Percentiles rank a stretch among this genome's conserved stretches.
Evolutionary conservation across 2,888 invertebrate species (phyloP).

Genomic region (Macrophya alboannulata): DNA sequence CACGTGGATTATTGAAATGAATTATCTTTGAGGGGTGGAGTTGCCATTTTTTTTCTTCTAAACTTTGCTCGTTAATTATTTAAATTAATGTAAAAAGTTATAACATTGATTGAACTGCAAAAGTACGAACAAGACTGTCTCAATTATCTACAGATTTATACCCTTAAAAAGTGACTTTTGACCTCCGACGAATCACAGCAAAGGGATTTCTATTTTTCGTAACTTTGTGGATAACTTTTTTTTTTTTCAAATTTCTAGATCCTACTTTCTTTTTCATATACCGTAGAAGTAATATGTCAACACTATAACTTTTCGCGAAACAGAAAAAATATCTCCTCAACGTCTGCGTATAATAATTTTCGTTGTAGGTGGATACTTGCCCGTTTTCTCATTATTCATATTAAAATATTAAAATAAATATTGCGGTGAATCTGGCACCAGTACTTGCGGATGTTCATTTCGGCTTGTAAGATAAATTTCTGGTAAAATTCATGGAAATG

Average conservation of each 20-base stretch:
- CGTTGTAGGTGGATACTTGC: not conserved
- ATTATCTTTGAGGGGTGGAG: not conserved
- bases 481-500: not conserved
- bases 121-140: not conserved
- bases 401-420: not conserved
- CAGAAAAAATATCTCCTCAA: not conserved
- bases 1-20: constrained; percentile 24
- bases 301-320: not conserved
- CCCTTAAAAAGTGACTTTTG: not conserved
- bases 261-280: not conserved
- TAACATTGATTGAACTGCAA: not conserved
- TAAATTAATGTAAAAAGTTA: too few relatives aligned
- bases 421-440: constrained; percentile 11
- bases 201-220: not conserved
- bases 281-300: not conserved
- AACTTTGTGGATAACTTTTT: not conserved
- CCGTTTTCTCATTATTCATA: not conserved
- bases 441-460: not conserved
- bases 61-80: not conserved
- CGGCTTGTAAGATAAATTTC: not conserved
- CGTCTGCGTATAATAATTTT: not conserved
- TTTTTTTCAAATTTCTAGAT: not conserved
- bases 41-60: not conserved
- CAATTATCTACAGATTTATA: not conserved
- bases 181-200: not conserved